Base-by-base conservation (phyloP, 92 coral and sea anemone genomes). In the Pocillopora grandis region DNA sequence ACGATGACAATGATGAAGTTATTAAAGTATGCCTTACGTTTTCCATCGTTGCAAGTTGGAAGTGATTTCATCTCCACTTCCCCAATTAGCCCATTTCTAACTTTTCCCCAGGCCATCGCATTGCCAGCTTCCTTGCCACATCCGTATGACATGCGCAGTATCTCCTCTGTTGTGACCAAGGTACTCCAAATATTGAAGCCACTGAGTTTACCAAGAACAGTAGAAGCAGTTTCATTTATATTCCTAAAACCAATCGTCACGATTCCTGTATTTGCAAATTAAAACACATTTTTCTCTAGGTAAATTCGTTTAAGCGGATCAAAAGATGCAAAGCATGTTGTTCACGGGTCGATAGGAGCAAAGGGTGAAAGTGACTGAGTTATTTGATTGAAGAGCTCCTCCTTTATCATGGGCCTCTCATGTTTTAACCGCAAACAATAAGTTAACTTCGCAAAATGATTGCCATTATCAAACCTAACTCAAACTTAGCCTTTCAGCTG, bases 91-190 rank as follows among this genome's bases (percentile, higher is more conserved):
- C 79, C 86, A 36, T 58, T 18, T 21, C 17, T 37, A n/a, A 87
- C 80, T 74, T 66, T 35, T 14, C 48, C 31, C 92, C 89, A 85
- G 31, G 78, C 59, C 66, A 65, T 72, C 9, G 76, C 74, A 61
- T 89, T 35, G 12, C 92, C 92, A 1, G 63, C 55, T n/a, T 79
- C 86, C 19, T 1, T 20, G 5, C 87, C 92, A 80, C 92, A 89
- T 2, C 92, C 92, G 31, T 77, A 56, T 55, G 92, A 85, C 84
- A 85, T 89, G 77, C 92, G 89, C 74, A 78, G 78, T 71, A 89
- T 76, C 71, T 84, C 91, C 61, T 77, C 81, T 58, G 58, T 58
- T 16, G 15, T 79, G 14, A 88, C 10, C 17, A 19, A 19, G 16
- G 31, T 36, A 19, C 66, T 42, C 91, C 91, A 88, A 7, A 88